These are phyloP conservation scores for Spilarctia lutea DNA, from an alignment of 2,888 invertebrate genomes.

Conservation along the genomic window DNA sequence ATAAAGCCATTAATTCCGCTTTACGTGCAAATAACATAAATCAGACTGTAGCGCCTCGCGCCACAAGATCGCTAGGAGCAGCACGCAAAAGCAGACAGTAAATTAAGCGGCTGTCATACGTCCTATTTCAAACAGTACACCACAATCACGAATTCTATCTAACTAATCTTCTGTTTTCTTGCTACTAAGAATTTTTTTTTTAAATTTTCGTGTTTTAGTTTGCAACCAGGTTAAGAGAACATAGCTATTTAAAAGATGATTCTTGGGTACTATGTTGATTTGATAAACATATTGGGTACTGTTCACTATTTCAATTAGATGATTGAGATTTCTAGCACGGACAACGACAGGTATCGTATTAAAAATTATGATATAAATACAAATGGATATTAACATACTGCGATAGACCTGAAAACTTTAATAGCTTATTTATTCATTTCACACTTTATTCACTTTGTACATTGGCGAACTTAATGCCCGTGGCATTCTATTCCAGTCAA, in stretches of 20 bases:
- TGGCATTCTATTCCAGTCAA: too few relatives aligned
- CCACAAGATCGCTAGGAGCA: conserved; percentile 77
- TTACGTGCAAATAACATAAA: conserved; percentile 86
- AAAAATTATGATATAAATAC: neutral
- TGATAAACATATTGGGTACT: neutral
- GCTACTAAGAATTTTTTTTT: conserved; percentile 1
- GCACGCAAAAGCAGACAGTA: conserved; percentile 70
- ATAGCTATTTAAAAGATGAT: neutral
- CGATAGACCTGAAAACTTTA: neutral
- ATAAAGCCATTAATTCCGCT: conserved; percentile 86
- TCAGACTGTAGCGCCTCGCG: conserved; percentile 80
- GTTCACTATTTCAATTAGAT: too few relatives aligned
- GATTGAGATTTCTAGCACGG: too few relatives aligned
- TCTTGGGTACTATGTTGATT: neutral
- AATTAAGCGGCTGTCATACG: conserved; percentile 80
- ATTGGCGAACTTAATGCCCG: too few relatives aligned
- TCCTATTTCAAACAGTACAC: conserved; percentile 64
- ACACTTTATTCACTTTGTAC: too few relatives aligned
- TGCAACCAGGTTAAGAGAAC: neutral
- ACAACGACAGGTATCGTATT: neutral
- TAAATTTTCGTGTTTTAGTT: too few relatives aligned
- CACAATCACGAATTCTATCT: conserved; percentile 68
- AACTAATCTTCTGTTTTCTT: conserved; percentile 42
- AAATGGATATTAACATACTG: neutral
- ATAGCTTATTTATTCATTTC: too few relatives aligned